phyloP scores from a whole-genome alignment of 2,797 vertebrate genomes.

The Lepilemur septentrionalis region DNA sequence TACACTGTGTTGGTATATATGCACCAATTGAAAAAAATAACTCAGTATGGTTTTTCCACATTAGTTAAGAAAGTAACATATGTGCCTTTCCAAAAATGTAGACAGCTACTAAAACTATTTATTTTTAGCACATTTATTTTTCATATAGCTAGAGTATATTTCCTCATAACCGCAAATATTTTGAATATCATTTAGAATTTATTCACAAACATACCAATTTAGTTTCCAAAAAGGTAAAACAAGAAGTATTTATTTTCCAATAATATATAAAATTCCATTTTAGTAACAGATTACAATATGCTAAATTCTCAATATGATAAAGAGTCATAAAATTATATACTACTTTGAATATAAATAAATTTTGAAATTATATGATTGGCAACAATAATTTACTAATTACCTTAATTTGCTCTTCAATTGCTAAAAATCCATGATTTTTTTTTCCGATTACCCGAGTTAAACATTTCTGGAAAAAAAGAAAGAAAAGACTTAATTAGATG shows the following conservation, averaged over 20 bases:
- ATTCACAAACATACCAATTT: neutral
- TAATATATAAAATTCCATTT: neutral
- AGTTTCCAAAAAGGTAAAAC: neutral
- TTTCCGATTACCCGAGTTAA: constrained; percentile 73
- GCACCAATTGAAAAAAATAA: neutral
- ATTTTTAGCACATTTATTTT: neutral
- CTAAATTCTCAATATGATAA: neutral
- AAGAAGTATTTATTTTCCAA: neutral
- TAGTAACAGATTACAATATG: neutral
- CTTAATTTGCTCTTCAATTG: constrained; percentile 83
- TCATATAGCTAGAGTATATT: neutral
- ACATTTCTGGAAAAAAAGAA: constrained; percentile 79
- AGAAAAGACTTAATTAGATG: constrained; percentile 9
- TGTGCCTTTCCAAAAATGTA: neutral
- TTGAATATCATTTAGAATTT: neutral
- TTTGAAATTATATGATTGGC: constrained; percentile 39
- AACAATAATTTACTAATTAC: constrained; percentile 76
- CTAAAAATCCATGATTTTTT: constrained; percentile 80
- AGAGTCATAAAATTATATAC: neutral
- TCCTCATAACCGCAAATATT: neutral
- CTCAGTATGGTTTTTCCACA: neutral
- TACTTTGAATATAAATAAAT: neutral
- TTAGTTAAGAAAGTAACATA: neutral
- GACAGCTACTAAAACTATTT: neutral
- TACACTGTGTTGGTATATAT: neutral